A percentile compares a stretch with the other conserved stretches of the same genome.
Conservation (phyloP, 1,140 invertebrate species). For the Trialeurodes vaporariorum region DNA sequence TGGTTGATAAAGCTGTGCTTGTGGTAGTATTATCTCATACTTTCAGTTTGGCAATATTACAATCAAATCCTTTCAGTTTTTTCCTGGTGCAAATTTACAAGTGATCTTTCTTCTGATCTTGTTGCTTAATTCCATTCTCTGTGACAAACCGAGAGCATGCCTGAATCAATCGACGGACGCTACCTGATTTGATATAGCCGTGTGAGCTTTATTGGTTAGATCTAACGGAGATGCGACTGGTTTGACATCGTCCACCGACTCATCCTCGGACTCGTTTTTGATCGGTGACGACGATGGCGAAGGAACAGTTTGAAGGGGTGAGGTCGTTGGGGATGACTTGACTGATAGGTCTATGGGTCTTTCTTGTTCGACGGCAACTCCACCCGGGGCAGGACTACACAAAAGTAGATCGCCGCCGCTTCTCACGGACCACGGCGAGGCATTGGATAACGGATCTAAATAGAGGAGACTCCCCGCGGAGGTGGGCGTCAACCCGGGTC, state of each 20-base stretch:
- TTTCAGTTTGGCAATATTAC: too few species aligned
- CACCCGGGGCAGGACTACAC: slow-evolving; percentile 46
- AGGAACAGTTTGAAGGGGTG: slow-evolving; percentile 12
- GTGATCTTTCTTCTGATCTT: too few species aligned
- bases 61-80: too few species aligned
- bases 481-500: slow-evolving; percentile 35
- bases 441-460: slow-evolving; percentile 11
- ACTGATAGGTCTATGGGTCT: slow-evolving; percentile 60
- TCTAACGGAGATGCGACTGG: slow-evolving; percentile 19
- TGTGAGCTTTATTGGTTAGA: slow-evolving; percentile 16
- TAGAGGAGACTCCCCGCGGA: slow-evolving; percentile 23
- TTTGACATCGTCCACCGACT: slow-evolving; percentile 16
- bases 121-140: too few species aligned
- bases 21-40: too few species aligned
- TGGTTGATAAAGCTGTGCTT: too few species aligned
- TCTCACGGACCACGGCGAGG: slow-evolving; percentile 36
- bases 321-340: slow-evolving; percentile 21
- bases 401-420: slow-evolving; percentile 45
- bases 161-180: not conserved
- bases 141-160: too few species aligned
- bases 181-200: not conserved
- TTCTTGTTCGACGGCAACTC: slow-evolving; percentile 46
- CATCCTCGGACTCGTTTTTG: slow-evolving; percentile 12
- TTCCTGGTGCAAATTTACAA: too few species aligned
- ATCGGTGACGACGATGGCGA: slow-evolving; percentile 16